Percentiles rank a stretch among this genome's conserved stretches.
Evolutionary conservation across 2,113 vertebrate species (phyloP).

Genomic region (Pycnonotus jocosus): DNA sequence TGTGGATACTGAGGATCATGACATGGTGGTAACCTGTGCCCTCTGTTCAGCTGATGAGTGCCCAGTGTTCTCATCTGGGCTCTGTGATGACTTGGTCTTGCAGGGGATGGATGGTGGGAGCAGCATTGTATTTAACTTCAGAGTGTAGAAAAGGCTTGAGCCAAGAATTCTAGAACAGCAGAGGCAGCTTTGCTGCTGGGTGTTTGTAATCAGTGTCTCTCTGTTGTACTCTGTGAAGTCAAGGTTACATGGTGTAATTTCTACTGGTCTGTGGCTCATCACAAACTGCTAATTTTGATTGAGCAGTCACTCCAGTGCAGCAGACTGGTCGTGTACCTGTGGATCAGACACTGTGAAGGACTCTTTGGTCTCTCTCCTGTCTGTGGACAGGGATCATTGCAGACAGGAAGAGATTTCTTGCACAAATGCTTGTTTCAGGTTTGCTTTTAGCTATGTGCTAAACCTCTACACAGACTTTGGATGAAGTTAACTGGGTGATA

Average conservation of each 20-base stretch:
- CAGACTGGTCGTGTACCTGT: neutral
- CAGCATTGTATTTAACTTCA: accelerated
- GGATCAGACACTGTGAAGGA: neutral
- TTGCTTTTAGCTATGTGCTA: neutral
- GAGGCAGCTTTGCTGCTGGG: neutral
- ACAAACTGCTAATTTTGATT: neutral
- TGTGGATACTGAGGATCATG: neutral
- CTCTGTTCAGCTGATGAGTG: neutral
- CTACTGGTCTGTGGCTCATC: neutral
- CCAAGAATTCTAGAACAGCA: neutral
- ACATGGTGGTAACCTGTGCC: accelerated
- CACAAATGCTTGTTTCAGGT: neutral
- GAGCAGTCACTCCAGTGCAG: neutral
- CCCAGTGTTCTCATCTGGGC: neutral
- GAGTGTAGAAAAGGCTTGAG: neutral
- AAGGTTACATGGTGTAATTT: neutral
- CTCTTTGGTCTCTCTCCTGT: neutral
- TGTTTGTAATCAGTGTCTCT: neutral
- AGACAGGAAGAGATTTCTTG: neutral
- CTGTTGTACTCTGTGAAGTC: neutral
- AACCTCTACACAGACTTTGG: neutral
- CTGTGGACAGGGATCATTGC: neutral
- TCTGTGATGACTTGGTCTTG: neutral
- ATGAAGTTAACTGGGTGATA: neutral
- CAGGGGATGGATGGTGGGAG: neutral